Evolutionary conservation across 2,888 invertebrate genomes (phyloP).

Genomic region (Palloptera scutellata): DNA sequence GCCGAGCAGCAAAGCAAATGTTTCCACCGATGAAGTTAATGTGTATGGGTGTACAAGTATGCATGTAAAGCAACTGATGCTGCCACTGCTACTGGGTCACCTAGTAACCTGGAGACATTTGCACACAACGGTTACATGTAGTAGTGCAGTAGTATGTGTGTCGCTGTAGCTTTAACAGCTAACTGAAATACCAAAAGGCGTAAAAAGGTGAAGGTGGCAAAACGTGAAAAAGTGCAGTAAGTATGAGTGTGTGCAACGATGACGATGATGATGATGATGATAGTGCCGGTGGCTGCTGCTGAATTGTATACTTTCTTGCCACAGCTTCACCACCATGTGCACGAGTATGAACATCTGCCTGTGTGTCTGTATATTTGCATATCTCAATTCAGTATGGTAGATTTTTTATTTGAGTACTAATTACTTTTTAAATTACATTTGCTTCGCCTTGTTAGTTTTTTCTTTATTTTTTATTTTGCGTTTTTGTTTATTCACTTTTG

Average conservation of each 20-base stretch:
- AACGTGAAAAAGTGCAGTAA: no score
- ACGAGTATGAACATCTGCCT: neutral
- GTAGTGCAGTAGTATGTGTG: no score
- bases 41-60: neutral
- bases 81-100: constrained; percentile 49
- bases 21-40: no score
- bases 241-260: neutral
- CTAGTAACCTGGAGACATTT: constrained; percentile 55
- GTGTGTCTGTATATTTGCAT: constrained; percentile 6
- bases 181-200: no score
- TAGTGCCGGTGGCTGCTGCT: no score
- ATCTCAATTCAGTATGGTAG: neutral
- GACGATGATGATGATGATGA: neutral
- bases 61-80: constrained; percentile 3
- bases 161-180: no score
- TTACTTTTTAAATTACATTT: constrained; percentile 30
- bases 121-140: neutral
- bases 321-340: neutral
- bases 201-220: no score
- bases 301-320: no score
- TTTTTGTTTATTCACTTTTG: neutral
- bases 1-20: neutral
- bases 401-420: constrained; percentile 26
- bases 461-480: no score
- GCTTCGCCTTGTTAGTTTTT: constrained; percentile 1